Conservation (phyloP, 2,113 vertebrate genomes). For the Chascanopsetta lugubris region DNA sequence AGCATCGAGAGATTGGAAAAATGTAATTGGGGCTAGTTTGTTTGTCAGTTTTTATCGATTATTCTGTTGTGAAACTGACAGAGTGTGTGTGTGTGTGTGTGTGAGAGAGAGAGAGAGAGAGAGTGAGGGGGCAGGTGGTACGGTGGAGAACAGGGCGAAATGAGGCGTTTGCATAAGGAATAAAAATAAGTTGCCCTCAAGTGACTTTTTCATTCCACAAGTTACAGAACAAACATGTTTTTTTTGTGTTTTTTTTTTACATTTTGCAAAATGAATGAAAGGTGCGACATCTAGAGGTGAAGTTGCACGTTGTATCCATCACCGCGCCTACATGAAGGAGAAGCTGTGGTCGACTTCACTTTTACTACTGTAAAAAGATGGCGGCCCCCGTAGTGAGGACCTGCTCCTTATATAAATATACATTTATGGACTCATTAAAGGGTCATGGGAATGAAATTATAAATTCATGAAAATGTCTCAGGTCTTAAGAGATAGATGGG, state of each 20-base stretch:
- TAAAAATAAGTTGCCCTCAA: constrained; percentile 67
- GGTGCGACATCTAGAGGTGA: neutral
- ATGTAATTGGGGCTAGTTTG: constrained; percentile 68
- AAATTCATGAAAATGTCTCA: too few relatives aligned
- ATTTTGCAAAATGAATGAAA: too few relatives aligned
- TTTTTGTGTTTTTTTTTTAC: too few relatives aligned
- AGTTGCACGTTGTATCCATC: too few relatives aligned
- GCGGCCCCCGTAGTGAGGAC: too few relatives aligned
- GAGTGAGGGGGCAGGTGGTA: neutral
- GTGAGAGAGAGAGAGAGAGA: constrained; percentile 5
- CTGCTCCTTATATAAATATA: too few relatives aligned
- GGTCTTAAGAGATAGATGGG: too few relatives aligned
- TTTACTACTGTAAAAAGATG: too few relatives aligned
- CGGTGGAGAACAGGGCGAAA: neutral
- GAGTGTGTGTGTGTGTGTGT: constrained; percentile 2
- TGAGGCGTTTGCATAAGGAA: neutral
- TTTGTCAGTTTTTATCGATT: constrained; percentile 65
- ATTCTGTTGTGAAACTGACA: constrained; percentile 34
- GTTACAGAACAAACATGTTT: constrained; percentile 38
- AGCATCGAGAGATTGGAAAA: constrained; percentile 67
- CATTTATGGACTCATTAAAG: too few relatives aligned
- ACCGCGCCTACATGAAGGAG: too few relatives aligned
- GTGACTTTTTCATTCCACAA: constrained; percentile 38
- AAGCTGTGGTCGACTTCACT: too few relatives aligned
- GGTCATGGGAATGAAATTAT: too few relatives aligned